Percentiles rank a stretch among this genome's conserved stretches.
Conservation (phyloP, 2,888 invertebrate genomes). For the Ectropis crepuscularia region DNA sequence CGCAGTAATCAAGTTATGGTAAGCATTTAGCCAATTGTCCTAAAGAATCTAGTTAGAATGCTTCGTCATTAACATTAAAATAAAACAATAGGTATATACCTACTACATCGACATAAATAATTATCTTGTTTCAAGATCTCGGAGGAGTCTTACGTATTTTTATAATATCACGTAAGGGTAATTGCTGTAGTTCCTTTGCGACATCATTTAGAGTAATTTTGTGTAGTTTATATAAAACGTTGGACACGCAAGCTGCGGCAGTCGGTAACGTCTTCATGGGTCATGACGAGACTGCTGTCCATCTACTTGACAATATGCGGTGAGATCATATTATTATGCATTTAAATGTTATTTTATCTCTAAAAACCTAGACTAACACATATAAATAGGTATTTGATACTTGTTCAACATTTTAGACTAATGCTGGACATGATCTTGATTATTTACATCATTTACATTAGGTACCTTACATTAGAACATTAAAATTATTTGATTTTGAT, state of each 20-base stretch:
- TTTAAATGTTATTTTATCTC: constrained; percentile 23
- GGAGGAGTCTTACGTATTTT: constrained; percentile 48
- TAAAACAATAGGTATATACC: not conserved
- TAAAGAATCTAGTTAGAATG: not conserved
- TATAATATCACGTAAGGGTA: constrained; percentile 56
- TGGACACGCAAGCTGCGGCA: constrained; percentile 59
- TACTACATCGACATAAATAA: constrained; percentile 35
- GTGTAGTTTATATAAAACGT: constrained; percentile 76
- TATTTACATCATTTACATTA: no score
- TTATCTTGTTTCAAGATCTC: constrained; percentile 33
- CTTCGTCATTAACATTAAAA: not conserved
- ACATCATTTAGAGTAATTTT: constrained; percentile 76
- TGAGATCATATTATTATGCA: constrained; percentile 52
- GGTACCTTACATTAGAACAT: no score
- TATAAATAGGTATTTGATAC: no score
- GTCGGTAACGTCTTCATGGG: constrained; percentile 53
- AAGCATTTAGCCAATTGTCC: no score
- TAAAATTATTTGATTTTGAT: no score
- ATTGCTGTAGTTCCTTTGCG: constrained; percentile 73
- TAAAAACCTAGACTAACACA: no score
- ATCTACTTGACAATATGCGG: constrained; percentile 60
- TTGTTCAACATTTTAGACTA: no score
- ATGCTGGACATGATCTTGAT: no score
- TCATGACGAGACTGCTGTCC: constrained; percentile 56
- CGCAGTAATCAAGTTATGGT: no score